Base-by-base conservation (phyloP, 2,113 vertebrate genomes). In the Megaceryle torquata region DNA sequence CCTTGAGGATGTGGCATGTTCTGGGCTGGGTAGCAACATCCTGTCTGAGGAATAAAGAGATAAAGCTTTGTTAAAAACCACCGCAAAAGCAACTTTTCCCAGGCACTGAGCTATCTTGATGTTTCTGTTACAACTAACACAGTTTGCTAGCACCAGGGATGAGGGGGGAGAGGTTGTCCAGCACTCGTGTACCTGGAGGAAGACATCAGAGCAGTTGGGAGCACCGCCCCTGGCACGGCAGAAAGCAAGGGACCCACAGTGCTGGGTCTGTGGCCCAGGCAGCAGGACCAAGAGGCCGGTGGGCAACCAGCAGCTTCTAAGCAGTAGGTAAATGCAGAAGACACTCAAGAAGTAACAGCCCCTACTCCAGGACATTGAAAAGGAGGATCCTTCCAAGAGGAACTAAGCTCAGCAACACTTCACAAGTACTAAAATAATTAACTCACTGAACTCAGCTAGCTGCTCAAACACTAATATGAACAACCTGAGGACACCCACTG, bases 221-320 rank as follows among this genome's bases (percentile, higher is more conserved):
- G 20, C 57, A 44, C 2, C 11, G 39, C 31, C 26, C 44, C 72
- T 26, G 5, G 6, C 28, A 10, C 0, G 0, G 64, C 33, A 54
- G 28, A 22, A 21, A 25, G 8, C 56, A 39, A 54, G n/a, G 20
- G 21, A 41, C 43, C 18, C 46, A 0, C 56, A 13, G 44, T 4
- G 1, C 18, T 0, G 0, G 2, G 13, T 28, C 3, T 4, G 1
- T 1, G 3, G 37, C 28, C 8, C 0, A 39, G 31, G 35, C 24
- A 39, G 56, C 29, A 28, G 35, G 48, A 19, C 14, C 56, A 48
- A 57, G 68, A 54, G 68, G 19, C 33, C 31, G 15, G 11, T 7
- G 35, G 56, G 51, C 50, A 78, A 15, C 56, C 4, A 5, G 69
- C 16, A 87, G 41, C 7, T 59, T 29, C 50, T 70, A 56, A 68